phyloP scores from a whole-genome alignment of 1,140 invertebrate species.

The Colletes latitarsis region DNA sequence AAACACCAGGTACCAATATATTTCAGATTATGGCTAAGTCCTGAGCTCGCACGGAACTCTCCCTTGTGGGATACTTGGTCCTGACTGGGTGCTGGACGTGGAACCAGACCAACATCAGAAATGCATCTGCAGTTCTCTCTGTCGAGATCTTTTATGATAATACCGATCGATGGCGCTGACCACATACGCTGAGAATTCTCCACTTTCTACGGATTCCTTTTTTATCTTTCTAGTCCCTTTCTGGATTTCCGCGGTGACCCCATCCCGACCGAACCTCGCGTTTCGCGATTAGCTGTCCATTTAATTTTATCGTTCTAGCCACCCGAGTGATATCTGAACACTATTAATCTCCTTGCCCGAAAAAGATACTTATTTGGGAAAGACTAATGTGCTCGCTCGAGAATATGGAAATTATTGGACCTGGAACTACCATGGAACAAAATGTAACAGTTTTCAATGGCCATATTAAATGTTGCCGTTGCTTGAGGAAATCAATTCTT shows the following conservation, averaged over 20 bases:
- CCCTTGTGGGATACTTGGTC: slow-evolving; percentile 34
- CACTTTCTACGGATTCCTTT: neutral
- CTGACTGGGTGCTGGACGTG: slow-evolving; percentile 47
- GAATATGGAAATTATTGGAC: too few relatives aligned
- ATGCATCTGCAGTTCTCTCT: slow-evolving; percentile 67
- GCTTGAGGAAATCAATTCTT: too few relatives aligned
- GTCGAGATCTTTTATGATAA: slow-evolving; percentile 69
- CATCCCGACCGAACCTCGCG: too few relatives aligned
- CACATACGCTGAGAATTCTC: slow-evolving; percentile 34
- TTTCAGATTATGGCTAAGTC: slow-evolving; percentile 81
- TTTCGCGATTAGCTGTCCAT: too few relatives aligned
- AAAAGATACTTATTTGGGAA: too few relatives aligned
- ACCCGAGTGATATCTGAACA: too few relatives aligned
- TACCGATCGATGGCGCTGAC: slow-evolving; percentile 65
- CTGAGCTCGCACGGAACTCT: slow-evolving; percentile 22
- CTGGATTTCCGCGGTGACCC: neutral
- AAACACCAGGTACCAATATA: slow-evolving; percentile 81
- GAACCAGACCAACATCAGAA: slow-evolving; percentile 75
- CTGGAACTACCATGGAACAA: too few relatives aligned
- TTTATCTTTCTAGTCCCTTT: neutral
- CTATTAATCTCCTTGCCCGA: too few relatives aligned
- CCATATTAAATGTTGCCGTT: too few relatives aligned
- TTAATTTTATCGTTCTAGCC: too few relatives aligned
- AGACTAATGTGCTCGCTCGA: too few relatives aligned
- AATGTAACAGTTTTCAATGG: too few relatives aligned